Conservation (phyloP, 2,797 vertebrate genomes). For the Amblyraja radiata region DNA sequence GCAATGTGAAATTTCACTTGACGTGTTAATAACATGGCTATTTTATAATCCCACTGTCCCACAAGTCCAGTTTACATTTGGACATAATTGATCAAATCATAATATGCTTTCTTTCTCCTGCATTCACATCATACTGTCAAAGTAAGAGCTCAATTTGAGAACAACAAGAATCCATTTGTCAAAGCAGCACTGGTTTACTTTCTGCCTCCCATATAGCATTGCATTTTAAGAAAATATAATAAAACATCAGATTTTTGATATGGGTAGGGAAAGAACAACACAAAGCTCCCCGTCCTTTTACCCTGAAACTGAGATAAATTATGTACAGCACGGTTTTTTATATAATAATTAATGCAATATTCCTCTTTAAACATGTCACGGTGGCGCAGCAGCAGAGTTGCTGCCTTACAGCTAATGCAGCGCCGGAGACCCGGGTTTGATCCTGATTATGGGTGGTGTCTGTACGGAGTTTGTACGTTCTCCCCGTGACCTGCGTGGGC, state of each 20-base stretch:
- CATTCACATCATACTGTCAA: neutral
- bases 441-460: too few species aligned
- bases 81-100: neutral
- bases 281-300: neutral
- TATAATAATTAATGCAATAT: neutral
- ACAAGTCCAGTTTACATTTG: neutral
- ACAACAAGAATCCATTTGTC: neutral
- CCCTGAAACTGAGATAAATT: neutral
- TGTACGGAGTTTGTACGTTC: too few species aligned
- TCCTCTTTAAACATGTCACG: neutral
- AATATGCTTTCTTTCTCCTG: neutral
- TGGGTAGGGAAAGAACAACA: neutral
- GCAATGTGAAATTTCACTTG: neutral
- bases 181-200: neutral
- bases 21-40: too few species aligned
- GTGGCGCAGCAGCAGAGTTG: too few species aligned
- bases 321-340: neutral
- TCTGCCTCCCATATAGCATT: neutral
- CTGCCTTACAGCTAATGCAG: too few species aligned
- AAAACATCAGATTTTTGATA: neutral
- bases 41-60: neutral
- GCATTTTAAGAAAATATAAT: neutral
- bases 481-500: too few species aligned
- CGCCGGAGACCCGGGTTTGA: too few species aligned
- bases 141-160: neutral